Evolutionary conservation across 2,797 vertebrate species (phyloP).

Genomic region (Parotocinclus haroldoi): DNA sequence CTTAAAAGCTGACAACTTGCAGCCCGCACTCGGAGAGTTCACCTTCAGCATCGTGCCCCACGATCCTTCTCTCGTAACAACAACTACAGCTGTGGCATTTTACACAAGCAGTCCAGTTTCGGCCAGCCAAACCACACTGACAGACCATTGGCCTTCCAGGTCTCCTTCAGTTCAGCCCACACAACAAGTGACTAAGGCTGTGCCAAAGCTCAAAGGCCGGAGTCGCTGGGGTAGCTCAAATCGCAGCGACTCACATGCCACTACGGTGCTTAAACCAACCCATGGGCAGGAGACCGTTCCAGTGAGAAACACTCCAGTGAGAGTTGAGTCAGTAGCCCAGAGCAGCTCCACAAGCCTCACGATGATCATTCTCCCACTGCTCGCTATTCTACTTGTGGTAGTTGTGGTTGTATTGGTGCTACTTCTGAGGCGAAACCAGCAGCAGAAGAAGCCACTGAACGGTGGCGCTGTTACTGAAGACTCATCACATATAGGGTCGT

Average conservation of each 20-base stretch:
- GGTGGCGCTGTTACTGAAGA: conserved; percentile 33
- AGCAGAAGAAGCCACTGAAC: conserved; percentile 61
- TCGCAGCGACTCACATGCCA: conserved; percentile 55
- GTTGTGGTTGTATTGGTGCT: conserved; percentile 67
- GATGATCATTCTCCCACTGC: conserved; percentile 70
- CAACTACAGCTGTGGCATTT: conserved; percentile 57
- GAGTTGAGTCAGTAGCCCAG: conserved; percentile 63
- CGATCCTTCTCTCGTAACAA: conserved; percentile 60
- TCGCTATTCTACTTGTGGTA: conserved; percentile 73
- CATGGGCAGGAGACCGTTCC: conserved; percentile 53
- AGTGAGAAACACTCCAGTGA: conserved; percentile 52
- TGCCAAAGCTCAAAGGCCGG: conserved; percentile 62
- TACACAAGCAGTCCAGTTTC: conserved; percentile 49
- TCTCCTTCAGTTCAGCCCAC: conserved; percentile 50
- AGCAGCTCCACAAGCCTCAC: conserved; percentile 66
- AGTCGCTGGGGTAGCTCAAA: conserved; percentile 70
- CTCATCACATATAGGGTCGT: conserved; percentile 45
- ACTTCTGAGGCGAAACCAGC: conserved; percentile 70
- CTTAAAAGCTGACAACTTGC: conserved; percentile 75
- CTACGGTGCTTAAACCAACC: conserved; percentile 59
- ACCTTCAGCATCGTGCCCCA: conserved; percentile 74
- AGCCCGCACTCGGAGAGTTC: conserved; percentile 76
- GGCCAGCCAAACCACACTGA: conserved; percentile 50
- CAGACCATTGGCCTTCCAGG: conserved; percentile 41
- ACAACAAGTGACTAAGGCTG: conserved; percentile 60